Evolutionary conservation across 2,113 vertebrate species (phyloP).

Genomic region (Siniperca knerii): DNA sequence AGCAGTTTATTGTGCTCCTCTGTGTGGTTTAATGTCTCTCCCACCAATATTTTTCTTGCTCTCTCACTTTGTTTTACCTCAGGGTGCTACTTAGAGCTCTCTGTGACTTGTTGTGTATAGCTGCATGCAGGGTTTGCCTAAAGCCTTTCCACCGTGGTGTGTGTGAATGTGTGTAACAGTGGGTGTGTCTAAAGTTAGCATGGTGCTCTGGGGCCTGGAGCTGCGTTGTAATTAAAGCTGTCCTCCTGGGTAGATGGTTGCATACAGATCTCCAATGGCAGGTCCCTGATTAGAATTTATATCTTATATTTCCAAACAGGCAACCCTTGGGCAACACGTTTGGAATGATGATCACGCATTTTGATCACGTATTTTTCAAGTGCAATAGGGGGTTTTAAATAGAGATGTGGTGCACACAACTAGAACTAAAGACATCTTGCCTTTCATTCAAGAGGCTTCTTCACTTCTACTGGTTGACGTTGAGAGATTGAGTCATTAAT

Average conservation of each 20-base stretch:
- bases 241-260: constrained; percentile 50
- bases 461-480: neutral
- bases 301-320: constrained; percentile 11
- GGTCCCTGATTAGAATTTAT: constrained; percentile 49
- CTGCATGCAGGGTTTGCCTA: constrained; percentile 20
- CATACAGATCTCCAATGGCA: constrained; percentile 48
- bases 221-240: constrained; percentile 67
- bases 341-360: constrained; percentile 1
- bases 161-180: constrained; percentile 13
- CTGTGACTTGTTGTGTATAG: constrained; percentile 34
- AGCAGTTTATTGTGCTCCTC: neutral
- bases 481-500: neutral
- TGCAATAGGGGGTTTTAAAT: neutral
- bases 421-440: neutral
- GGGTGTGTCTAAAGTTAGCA: constrained; percentile 54
- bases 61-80: constrained; percentile 8
- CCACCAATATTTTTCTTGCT: neutral
- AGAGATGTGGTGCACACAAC: neutral
- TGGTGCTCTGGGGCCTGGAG: constrained; percentile 40
- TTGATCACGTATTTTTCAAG: neutral
- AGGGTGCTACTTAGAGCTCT: constrained; percentile 32
- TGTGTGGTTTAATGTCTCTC: constrained; percentile 3
- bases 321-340: neutral
- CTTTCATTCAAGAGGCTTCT: neutral
- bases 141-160: constrained; percentile 10